These are phyloP conservation scores for Aleiodes sp. DNA, from an alignment of 1,140 invertebrate genomes.

Conservation along the genomic window DNA sequence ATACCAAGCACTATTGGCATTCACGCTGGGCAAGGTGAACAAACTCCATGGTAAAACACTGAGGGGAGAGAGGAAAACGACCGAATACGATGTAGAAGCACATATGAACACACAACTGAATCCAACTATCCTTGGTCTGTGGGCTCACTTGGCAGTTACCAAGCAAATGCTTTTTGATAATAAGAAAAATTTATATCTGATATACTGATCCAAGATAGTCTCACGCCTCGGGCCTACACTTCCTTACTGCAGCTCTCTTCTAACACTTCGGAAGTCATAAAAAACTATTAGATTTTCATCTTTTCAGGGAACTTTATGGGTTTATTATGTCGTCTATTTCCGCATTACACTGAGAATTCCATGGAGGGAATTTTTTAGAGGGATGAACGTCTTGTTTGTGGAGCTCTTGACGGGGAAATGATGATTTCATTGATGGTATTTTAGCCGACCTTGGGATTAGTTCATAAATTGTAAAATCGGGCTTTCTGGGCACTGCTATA, in stretches of 20 bases:
- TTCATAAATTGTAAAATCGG: too few relatives aligned
- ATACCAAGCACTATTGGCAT: neutral
- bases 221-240: neutral
- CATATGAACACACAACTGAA: constrained; percentile 9
- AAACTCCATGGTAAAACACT: constrained; percentile 26
- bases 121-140: neutral
- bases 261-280: neutral
- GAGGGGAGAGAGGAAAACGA: neutral
- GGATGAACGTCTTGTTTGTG: too few relatives aligned
- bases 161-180: too few relatives aligned
- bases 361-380: too few relatives aligned
- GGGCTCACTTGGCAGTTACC: too few relatives aligned
- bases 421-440: too few relatives aligned
- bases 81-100: constrained; percentile 5
- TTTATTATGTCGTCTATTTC: neutral
- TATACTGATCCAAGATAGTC: neutral
- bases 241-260: constrained; percentile 3
- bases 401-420: too few relatives aligned
- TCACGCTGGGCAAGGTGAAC: constrained; percentile 28
- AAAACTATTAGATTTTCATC: neutral
- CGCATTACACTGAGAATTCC: neutral
- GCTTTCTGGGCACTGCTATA: too few relatives aligned
- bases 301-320: neutral
- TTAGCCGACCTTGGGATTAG: too few relatives aligned
- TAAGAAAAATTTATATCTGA: too few relatives aligned